Conservation (phyloP, 2,888 invertebrate species). For the Troglohyphantes excavatus region DNA sequence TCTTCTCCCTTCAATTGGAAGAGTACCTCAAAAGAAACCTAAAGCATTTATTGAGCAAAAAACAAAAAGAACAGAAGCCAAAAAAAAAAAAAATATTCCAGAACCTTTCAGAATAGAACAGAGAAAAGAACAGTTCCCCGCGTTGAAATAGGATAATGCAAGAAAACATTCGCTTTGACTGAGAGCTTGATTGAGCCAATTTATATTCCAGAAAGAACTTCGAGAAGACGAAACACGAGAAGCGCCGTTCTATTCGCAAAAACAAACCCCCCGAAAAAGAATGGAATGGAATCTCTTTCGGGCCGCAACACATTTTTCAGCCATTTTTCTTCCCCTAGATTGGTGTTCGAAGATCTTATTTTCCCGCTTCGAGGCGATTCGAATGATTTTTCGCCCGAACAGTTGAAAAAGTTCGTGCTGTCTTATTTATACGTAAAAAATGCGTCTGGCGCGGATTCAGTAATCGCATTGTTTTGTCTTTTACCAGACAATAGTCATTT, state of each 20-base stretch:
- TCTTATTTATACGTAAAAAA: neutral
- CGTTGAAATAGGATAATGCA: constrained; percentile 3
- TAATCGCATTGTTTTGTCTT: neutral
- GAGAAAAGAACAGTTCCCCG: neutral
- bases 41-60: neutral
- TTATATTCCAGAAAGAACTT: constrained; percentile 17
- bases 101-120: neutral
- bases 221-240: neutral
- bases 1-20: neutral
- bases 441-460: neutral
- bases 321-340: constrained; percentile 1
- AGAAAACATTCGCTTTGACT: constrained; percentile 4
- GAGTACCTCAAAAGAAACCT: neutral
- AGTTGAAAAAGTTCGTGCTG: neutral
- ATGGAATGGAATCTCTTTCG: neutral
- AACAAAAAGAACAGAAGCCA: neutral
- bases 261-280: neutral
- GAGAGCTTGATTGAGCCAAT: constrained; percentile 3
- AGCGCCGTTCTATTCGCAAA: neutral
- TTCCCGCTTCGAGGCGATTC: neutral
- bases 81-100: neutral
- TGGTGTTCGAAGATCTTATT: neutral
- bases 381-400: neutral
- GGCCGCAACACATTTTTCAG: constrained; percentile 3
- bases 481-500: neutral